Base-by-base conservation (phyloP, 2,113 vertebrate species). In the Chlorodrepanis virens region DNA sequence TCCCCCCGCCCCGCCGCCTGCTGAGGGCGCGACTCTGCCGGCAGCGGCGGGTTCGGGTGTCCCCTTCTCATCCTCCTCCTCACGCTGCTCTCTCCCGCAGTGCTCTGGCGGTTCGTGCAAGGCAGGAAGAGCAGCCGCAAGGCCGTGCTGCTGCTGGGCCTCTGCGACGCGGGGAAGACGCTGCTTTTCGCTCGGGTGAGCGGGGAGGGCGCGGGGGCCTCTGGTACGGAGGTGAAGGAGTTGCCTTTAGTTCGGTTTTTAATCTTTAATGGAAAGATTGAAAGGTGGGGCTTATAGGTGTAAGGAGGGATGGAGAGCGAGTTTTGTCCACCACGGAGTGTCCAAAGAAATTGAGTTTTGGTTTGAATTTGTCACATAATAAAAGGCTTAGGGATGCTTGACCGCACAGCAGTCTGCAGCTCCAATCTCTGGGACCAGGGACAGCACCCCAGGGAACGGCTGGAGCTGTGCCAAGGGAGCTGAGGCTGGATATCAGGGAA, bases 161-260 rank as follows among this genome's bases (percentile, higher is more conserved):
- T 98, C 35, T 98, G 98, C 84, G 98, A 98, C 42, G 97, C 98
- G 6, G 98, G 98, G 39, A 98, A 98, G 79, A 98, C 98, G 15
- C 77, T 98, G 64, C 96, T 98, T 1, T 98, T 98, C 84, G 97
- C 96, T 9, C 93, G 98, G 97, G 98, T 98, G 97, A 97, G 91
- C 68, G 29, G 25, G 35, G n/a, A 44, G 3, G 33, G 45, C 12
- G 9, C 20, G 12, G 31, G 81, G 44, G 6, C 19, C 33, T 24
- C 47, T 11, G 7, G 5, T 14, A 1, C 6, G 3, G 56, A 14
- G 29, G 13, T 2, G 47, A 4, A 18, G 23, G 60, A 21, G 11
- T 27, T 68, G 8, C 6, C 50, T 8, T 31, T 6, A 22, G 27
- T 11, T 37, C 31, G 3, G 5, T 4, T 49, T 65, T 57, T 44